Evolutionary conservation across 2,888 invertebrate genomes (phyloP), one percentile per base, ranked within the genome.

Genomic region (Ashinkailepas kermadecensis): DNA sequence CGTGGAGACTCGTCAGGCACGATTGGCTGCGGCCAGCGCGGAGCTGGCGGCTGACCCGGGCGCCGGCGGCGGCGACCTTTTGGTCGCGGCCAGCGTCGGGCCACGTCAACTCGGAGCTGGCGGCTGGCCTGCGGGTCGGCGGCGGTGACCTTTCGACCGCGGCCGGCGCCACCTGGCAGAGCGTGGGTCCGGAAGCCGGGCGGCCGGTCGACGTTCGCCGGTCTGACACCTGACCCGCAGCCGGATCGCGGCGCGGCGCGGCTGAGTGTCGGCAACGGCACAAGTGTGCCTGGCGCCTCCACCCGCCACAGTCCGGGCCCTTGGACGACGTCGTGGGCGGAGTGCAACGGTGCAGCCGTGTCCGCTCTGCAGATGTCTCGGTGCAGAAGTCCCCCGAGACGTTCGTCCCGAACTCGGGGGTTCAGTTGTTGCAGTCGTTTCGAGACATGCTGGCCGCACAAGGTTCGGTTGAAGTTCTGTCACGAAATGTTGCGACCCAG

Each of bases 141-240:
- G 74, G 56, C 21, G 18, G 74, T 18, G 74, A 74, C 74, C 74
- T 18, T 18, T 12, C 56, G 74, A 56, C 74, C 74, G 56, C 74
- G 15, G 54, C 10, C 74, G 74, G 21, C 74, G 56, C 74, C 74
- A 74, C 39, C 74, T 74, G 74, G 74, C 74, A 54, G 74, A 15
- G 39, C 70, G 39, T 18, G 13, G 13, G 39, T 15, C 70, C 70
- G 74, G 74, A 74, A 74, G 56, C 56, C 54, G 18, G 54, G 1
- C 15, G 39, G 12, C 74, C 21, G 54, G 59, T 15, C 59, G 59
- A 7, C 59, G 59, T 59, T 15, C 59, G 59, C 15, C 21, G 9
- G 54, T 9, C 21, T 11, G 74, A 74, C 56, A 74, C 21, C 21
- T 74, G 74, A 74, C 74, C 74, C 39, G 70, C 0, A 39, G 10